phyloP scores from a whole-genome alignment of 2,888 invertebrate genomes.

The Acrobasis repandana region DNA sequence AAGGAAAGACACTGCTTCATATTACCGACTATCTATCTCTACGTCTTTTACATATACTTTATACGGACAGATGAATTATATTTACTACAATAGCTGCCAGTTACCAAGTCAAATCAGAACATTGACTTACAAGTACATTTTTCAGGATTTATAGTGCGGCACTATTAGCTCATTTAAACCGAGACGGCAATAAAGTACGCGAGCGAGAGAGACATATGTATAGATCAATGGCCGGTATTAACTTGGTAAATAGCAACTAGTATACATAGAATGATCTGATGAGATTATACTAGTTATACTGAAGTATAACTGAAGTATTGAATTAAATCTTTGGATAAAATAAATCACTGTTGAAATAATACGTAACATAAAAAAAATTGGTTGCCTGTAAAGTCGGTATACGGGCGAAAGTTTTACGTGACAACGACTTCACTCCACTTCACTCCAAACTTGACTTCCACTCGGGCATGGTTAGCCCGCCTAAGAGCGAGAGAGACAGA shows the following conservation, averaged over 20 bases:
- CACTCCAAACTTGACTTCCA: too few species aligned
- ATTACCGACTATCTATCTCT: slow-evolving; percentile 41
- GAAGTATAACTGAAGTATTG: slow-evolving; percentile 40
- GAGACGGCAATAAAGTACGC: not conserved
- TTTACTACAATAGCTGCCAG: slow-evolving; percentile 3
- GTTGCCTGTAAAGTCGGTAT: too few species aligned
- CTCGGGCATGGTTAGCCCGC: too few species aligned
- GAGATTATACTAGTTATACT: slow-evolving; percentile 38
- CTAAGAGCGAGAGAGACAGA: too few species aligned
- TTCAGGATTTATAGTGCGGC: not conserved
- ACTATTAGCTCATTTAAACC: not conserved
- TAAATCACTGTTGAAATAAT: slow-evolving; percentile 43
- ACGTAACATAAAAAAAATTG: slow-evolving; percentile 34
- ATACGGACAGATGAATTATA: slow-evolving; percentile 28
- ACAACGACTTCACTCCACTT: too few species aligned
- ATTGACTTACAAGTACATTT: not conserved
- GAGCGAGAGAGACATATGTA: not conserved
- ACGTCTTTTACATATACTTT: slow-evolving; percentile 40
- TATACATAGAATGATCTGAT: slow-evolving; percentile 20
- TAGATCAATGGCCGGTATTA: not conserved
- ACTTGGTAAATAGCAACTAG: slow-evolving; percentile 26
- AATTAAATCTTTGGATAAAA: slow-evolving; percentile 55
- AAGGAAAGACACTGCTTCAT: slow-evolving; percentile 47
- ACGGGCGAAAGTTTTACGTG: too few species aligned
- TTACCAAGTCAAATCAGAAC: not conserved